Evolutionary conservation across 2,113 vertebrate genomes (phyloP), one percentile per base, ranked within the genome.

Genomic region (Arothron firmamentum): DNA sequence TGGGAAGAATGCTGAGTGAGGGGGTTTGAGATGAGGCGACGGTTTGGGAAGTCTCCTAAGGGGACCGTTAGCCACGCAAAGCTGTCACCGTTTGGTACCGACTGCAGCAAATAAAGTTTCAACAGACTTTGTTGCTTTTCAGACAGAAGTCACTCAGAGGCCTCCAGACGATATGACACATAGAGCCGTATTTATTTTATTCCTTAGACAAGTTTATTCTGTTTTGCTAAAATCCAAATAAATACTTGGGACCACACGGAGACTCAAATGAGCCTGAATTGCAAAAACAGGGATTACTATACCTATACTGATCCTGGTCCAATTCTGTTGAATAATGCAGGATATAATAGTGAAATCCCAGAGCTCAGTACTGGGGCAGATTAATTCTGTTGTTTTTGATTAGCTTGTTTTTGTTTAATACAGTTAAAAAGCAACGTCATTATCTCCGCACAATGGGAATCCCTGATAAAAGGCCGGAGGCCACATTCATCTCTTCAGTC

Each of bases 41-140:
- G 52, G 59, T 61, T 68, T 54, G 21, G 42, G 59, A 41, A 48
- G 10, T 72, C 56, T 67, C 14, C 21, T 38, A 28, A 17, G 52
- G 43, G 43, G 43, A 45, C 13, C 31, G n/a, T 61, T 42, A 56
- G 31, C 42, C 21, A 51, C 16, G 10, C 23, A 59, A 48, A 17
- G 31, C 13, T 64, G 49, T 56, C 21, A 56, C 41, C n/a, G 7
- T 45, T 15, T 38, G 18, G 31, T 25, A 51, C 52, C 25, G n/a
- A 16, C 13, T 31, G 5, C 17, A 56, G 57, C 12, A 4, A 65
- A 49, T 9, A 17, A 17, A 3, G 56, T 52, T 41, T 66, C 12
- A 48, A 31, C 15, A 31, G 50, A 52, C 20, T 5, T 9, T 6
- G 41, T 1, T 1, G 51, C 23, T 7, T 12, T 43, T 50, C 8